A percentile compares a stretch with the other conserved stretches of the same genome.
phyloP scores from a whole-genome alignment of 1,140 invertebrate species.

The Calliopsis andreniformis region DNA sequence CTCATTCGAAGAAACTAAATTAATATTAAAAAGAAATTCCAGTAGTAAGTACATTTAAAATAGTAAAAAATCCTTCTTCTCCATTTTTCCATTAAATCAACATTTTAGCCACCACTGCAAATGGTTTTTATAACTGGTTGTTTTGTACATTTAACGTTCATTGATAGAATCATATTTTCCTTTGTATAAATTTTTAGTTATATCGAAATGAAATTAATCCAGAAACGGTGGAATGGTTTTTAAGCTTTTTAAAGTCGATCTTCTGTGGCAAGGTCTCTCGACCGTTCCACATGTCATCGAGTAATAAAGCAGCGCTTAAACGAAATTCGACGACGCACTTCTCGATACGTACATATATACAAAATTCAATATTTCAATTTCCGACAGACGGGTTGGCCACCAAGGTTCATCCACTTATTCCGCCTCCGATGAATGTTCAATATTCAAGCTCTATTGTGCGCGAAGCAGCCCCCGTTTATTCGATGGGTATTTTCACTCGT shows the following conservation, averaged over 20 bases:
- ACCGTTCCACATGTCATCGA: conserved; percentile 22
- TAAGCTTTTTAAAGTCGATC: no score
- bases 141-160: no score
- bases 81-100: no score
- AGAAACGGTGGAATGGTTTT: neutral
- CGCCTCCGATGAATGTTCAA: conserved; percentile 32
- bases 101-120: no score
- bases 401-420: conserved; percentile 37
- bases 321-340: neutral
- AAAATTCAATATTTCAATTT: conserved; percentile 42
- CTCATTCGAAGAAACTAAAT: no score
- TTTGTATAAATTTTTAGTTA: no score
- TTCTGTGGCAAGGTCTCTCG: neutral
- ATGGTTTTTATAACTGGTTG: no score
- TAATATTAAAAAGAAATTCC: no score
- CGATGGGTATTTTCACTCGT: neutral
- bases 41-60: no score
- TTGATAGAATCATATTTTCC: no score
- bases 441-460: conserved; percentile 31
- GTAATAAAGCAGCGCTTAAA: neutral
- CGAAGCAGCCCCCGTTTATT: neutral
- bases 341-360: no score
- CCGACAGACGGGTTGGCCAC: conserved; percentile 11
- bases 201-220: neutral
- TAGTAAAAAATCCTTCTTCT: no score